These are phyloP conservation scores for Dipus sagitta DNA, from an alignment of 2,797 vertebrate species.

Conservation along the genomic window DNA sequence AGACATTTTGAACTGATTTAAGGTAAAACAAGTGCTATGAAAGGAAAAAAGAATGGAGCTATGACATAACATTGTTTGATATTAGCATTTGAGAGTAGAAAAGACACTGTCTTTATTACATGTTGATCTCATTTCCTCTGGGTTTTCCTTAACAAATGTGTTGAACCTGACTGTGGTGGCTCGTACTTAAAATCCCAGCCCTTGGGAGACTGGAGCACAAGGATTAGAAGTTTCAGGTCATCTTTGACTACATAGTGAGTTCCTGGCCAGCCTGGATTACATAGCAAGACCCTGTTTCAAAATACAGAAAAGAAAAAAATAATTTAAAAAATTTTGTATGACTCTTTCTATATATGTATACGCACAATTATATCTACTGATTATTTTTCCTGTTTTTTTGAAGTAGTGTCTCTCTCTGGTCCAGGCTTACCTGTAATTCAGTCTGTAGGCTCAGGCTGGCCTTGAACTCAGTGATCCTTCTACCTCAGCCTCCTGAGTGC, in stretches of 20 bases:
- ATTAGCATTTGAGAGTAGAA: constrained; percentile 21
- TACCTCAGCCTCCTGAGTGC: too few species aligned
- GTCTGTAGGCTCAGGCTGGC: too few species aligned
- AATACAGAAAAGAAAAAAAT: neutral
- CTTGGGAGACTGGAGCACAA: neutral
- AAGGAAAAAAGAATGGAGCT: neutral
- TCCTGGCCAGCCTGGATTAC: neutral
- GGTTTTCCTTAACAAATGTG: constrained; percentile 23
- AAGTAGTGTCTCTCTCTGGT: too few species aligned
- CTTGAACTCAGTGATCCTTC: too few species aligned
- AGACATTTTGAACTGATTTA: constrained; percentile 37
- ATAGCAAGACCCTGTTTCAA: neutral
- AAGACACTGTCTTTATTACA: neutral
- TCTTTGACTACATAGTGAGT: neutral
- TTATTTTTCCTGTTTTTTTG: neutral
- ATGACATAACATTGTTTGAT: neutral
- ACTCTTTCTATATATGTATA: neutral
- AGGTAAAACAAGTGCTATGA: constrained; percentile 39
- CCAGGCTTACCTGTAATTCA: too few species aligned
- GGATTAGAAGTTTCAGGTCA: neutral
- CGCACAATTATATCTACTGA: neutral
- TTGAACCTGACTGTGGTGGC: neutral
- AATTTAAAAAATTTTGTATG: neutral
- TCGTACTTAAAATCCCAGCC: neutral
- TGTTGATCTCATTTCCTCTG: constrained; percentile 16